Percentiles rank a stretch among this genome's conserved stretches.
Conservation (phyloP, 1,140 invertebrate genomes). For the Ceratina calcarata region DNA sequence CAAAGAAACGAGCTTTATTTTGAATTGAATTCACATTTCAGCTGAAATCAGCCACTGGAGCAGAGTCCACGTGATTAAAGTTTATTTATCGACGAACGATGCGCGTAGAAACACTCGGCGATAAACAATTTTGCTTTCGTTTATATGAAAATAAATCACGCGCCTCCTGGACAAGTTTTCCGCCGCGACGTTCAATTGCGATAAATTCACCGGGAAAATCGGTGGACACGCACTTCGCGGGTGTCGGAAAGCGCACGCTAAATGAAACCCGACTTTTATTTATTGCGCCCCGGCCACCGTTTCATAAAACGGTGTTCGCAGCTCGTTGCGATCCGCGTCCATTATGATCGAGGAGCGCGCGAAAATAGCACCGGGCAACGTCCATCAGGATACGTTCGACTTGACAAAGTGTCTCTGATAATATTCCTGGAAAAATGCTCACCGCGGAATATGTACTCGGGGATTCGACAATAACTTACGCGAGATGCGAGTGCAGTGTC, state of each 20-base stretch:
- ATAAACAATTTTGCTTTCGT: background rate
- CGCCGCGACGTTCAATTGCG: too few species aligned
- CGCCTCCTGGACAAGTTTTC: background rate
- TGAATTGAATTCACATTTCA: too few species aligned
- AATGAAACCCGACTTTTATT: constrained; percentile 17
- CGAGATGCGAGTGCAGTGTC: background rate
- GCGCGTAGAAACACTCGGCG: background rate
- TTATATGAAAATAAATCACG: background rate
- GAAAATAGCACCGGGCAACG: background rate
- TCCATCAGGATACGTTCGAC: too few species aligned
- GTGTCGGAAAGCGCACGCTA: background rate
- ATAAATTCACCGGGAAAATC: background rate
- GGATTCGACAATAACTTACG: background rate
- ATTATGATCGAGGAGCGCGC: too few species aligned
- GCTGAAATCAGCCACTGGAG: too few species aligned
- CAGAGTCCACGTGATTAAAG: too few species aligned
- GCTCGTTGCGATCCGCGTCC: background rate
- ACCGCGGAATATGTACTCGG: background rate
- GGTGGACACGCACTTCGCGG: background rate
- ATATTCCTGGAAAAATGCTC: background rate
- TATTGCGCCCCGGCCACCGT: background rate
- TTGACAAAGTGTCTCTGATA: background rate
- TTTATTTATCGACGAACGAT: background rate
- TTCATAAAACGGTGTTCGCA: background rate
- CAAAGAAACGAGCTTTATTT: too few species aligned